A percentile compares a stretch with the other conserved stretches of the same genome.
These are phyloP conservation scores for Semicossyphus pulcher DNA, from an alignment of 2,113 vertebrate genomes.

Conservation along the genomic window DNA sequence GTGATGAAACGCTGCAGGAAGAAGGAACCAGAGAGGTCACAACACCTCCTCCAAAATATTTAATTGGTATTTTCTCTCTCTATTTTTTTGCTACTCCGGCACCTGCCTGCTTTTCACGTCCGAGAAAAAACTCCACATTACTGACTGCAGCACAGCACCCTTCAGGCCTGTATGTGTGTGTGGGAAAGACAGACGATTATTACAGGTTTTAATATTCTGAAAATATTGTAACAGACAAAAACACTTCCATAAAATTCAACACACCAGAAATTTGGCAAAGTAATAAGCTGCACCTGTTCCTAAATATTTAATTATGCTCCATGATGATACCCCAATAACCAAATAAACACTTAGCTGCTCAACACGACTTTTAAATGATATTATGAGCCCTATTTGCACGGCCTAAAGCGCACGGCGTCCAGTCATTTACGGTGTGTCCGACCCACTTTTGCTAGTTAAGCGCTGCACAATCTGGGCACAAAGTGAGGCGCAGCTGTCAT, in stretches of 20 bases:
- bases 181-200: neutral
- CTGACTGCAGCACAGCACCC: constrained; percentile 30
- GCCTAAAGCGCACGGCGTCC: no score
- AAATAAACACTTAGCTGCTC: neutral
- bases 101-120: constrained; percentile 32
- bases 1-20: constrained; percentile 66
- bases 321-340: neutral
- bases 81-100: constrained; percentile 26
- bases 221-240: neutral
- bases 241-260: neutral
- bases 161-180: neutral
- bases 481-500: no score
- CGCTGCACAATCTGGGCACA: no score
- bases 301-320: neutral
- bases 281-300: neutral
- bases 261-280: neutral
- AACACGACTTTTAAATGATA: neutral
- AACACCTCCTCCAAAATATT: constrained; percentile 66
- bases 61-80: constrained; percentile 70
- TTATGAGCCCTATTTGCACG: no score
- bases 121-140: constrained; percentile 14
- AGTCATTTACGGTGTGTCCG: no score
- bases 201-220: neutral
- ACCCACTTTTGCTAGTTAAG: no score
- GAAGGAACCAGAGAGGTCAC: constrained; percentile 61